Evolutionary conservation across 2,888 invertebrate genomes (phyloP).

Genomic region (Pseudococcus jackbeardsleyi): DNA sequence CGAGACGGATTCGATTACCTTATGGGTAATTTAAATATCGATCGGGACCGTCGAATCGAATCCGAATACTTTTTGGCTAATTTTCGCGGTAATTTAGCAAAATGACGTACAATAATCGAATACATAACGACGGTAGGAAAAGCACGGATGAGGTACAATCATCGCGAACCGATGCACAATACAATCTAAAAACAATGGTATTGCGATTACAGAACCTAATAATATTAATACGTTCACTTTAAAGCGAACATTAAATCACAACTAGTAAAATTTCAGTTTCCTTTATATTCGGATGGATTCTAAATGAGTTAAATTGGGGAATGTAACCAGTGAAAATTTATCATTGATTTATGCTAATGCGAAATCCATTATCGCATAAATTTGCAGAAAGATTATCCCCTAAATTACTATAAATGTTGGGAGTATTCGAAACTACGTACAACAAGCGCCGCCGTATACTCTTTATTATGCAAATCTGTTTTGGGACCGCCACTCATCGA

Average conservation of each 20-base stretch:
- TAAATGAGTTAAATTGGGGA: conserved; percentile 38
- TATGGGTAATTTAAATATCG: neutral
- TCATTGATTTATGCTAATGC: conserved; percentile 64
- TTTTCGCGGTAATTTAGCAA: neutral
- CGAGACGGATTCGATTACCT: neutral
- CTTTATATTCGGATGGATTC: conserved; percentile 53
- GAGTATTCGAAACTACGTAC: conserved; percentile 57
- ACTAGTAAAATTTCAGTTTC: conserved; percentile 53
- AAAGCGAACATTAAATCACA: conserved; percentile 55
- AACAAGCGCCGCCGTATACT: conserved; percentile 14
- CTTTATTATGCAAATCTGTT: conserved; percentile 63
- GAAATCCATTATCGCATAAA: conserved; percentile 65
- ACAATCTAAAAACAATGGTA: conserved; percentile 47
- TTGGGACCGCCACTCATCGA: conserved; percentile 50
- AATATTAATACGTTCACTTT: conserved; percentile 50
- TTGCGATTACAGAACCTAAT: conserved; percentile 35
- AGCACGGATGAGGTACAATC: too few species aligned
- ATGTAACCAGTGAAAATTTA: conserved; percentile 59
- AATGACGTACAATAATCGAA: neutral
- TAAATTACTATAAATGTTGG: conserved; percentile 63
- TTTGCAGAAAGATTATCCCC: conserved; percentile 61
- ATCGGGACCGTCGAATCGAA: neutral
- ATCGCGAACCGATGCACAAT: neutral
- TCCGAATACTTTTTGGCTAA: neutral
- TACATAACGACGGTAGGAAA: neutral